phyloP scores from a whole-genome alignment of 2,797 vertebrate species.

The Capromys pilorides region DNA sequence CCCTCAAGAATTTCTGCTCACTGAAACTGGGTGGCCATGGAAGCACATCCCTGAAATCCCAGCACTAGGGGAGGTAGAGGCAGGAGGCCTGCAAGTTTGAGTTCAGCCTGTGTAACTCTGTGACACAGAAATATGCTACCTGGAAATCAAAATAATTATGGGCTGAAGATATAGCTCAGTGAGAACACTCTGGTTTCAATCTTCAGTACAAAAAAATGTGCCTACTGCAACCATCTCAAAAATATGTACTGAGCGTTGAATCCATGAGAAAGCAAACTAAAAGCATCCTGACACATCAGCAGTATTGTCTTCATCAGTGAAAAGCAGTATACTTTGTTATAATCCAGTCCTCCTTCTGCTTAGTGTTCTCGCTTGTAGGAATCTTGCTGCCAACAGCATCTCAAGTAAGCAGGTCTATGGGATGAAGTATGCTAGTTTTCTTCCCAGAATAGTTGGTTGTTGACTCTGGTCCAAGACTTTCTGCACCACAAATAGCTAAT shows the following conservation, averaged over 20 bases:
- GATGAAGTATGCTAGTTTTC: too few relatives aligned
- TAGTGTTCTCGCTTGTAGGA: neutral
- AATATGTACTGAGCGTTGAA: neutral
- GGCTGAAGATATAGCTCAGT: neutral
- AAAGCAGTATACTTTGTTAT: neutral
- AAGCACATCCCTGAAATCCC: neutral
- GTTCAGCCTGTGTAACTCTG: neutral
- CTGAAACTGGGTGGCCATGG: neutral
- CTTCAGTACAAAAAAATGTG: neutral
- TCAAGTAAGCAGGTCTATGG: neutral
- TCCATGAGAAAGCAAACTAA: neutral
- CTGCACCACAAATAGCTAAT: neutral
- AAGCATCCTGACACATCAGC: neutral
- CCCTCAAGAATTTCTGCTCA: neutral
- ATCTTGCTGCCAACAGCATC: neutral
- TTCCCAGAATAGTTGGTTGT: neutral
- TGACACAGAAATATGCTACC: neutral
- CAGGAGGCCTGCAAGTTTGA: neutral
- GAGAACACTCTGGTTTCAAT: neutral
- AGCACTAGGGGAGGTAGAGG: neutral
- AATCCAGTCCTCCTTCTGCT: too few relatives aligned
- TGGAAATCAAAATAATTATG: neutral
- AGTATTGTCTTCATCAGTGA: neutral
- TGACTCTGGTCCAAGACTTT: neutral
- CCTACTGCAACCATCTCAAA: neutral